phyloP scores from a whole-genome alignment of 2,797 vertebrate species.

The Salmo trutta region DNA sequence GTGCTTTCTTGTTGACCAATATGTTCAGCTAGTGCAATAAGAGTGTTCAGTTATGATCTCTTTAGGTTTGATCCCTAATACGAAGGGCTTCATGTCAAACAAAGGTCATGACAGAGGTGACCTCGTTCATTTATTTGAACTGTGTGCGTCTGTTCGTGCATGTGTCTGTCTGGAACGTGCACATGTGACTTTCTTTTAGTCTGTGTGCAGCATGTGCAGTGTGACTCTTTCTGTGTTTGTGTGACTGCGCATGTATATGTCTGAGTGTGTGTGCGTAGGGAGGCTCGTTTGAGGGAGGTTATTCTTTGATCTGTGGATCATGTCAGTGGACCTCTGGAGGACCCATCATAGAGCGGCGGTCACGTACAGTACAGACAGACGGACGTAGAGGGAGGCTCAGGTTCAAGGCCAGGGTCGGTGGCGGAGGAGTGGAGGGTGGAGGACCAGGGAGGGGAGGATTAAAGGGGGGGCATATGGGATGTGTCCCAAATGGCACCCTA shows the following conservation, averaged over 20 bases:
- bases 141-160: conserved; percentile 50
- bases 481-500: neutral
- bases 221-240: too few relatives aligned
- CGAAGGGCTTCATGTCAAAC: neutral
- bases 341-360: conserved; percentile 47
- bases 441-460: conserved; percentile 14
- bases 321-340: conserved; percentile 63
- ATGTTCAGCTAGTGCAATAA: neutral
- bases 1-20: neutral
- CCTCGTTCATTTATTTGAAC: neutral
- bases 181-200: too few relatives aligned
- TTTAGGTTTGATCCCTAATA: neutral
- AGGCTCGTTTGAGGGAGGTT: conserved; percentile 53
- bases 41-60: neutral
- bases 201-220: too few relatives aligned
- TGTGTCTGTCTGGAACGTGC: neutral
- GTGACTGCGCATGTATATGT: too few relatives aligned
- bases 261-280: neutral
- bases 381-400: conserved; percentile 28
- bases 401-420: conserved; percentile 54
- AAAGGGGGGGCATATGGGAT: neutral
- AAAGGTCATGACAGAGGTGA: neutral
- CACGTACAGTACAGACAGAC: conserved; percentile 49
- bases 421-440: conserved; percentile 3
- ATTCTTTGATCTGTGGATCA: conserved; percentile 73